Evolutionary conservation across 2,888 invertebrate species (phyloP), one percentile per base, ranked within the genome.

Genomic region (Nomada flava): DNA sequence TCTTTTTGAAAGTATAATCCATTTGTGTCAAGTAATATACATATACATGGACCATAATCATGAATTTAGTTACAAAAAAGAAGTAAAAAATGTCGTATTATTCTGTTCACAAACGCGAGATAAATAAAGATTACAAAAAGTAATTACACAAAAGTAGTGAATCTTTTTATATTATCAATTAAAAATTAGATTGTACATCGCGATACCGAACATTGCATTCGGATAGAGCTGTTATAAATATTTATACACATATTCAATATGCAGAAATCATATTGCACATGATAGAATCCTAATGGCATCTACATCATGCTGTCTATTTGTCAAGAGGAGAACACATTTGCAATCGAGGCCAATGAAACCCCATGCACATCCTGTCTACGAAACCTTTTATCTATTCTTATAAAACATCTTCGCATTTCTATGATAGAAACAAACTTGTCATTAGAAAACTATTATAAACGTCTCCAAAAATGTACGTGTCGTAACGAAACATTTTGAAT

Each of bases 261-360:
- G 59, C 52, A 42, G 42, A 47, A 47, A 47, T 47, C 60, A 23
- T 65, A 29, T 52, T 67, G 52, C 60, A 75, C 64, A n/a, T 36
- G 44, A 60, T 55, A 63, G 70, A 77, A 69, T 71, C 60, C 67
- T 53, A 69, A 73, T 36, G 55, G 52, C 52, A 64, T 36, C 36
- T 20, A 36, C 20, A 69, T 23, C 2, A 44, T 47, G 47, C 52
- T 76, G 69, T 69, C 55, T 70, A 76, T 69, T 63, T 57, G 70
- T 47, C 57, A 44, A 63, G 44, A 53, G 62, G 63, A 60, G 53
- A 68, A 77, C 59, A 47, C 55, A 53, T n/a, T 2, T 36, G 36
- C 57, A 47, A 53, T 68, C 57, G 57, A 52, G 69, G 60, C 15
- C 52, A n/a, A 74, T 20, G 18, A 23, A 20, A 52, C 53, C n/a